Conservation (phyloP, 2,113 vertebrate species). For the Percina caprodes region DNA sequence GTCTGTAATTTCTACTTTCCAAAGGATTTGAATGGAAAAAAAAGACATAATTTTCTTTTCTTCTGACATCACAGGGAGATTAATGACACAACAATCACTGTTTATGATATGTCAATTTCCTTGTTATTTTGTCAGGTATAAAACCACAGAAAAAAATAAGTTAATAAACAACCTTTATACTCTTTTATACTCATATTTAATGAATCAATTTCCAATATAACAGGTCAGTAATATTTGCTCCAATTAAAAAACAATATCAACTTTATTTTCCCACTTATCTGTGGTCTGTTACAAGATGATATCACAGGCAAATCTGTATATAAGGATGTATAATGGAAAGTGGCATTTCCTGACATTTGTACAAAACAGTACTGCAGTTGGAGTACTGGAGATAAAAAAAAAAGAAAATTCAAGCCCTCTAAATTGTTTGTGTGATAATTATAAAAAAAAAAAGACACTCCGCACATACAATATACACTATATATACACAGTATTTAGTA, state of each 20-base stretch:
- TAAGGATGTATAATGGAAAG: conserved; percentile 37
- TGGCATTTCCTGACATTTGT: conserved; percentile 39
- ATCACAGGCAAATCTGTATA: conserved; percentile 50
- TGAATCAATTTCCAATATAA: conserved; percentile 79
- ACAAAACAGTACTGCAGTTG: conserved; percentile 58
- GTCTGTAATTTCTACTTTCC: not conserved
- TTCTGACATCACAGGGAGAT: conserved; percentile 33
- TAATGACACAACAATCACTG: conserved; percentile 20
- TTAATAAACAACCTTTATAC: conserved; percentile 80
- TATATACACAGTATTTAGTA: conserved; percentile 81
- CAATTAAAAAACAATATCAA: conserved; percentile 59
- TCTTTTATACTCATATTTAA: conserved; percentile 80
- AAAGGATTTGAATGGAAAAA: conserved; percentile 24
- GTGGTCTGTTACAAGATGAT: conserved; percentile 45
- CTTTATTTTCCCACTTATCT: conserved; percentile 44
- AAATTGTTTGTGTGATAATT: conserved; percentile 69
- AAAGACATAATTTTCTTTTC: conserved; percentile 24
- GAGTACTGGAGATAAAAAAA: conserved; percentile 54
- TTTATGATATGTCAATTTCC: conserved; percentile 43
- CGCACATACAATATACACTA: conserved; percentile 75
- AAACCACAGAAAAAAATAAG: conserved; percentile 77
- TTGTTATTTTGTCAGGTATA: conserved; percentile 64
- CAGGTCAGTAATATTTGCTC: conserved; percentile 77
- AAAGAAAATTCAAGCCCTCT: conserved; percentile 61
- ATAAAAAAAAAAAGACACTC: conserved; percentile 78